Evolutionary conservation across 2,113 vertebrate genomes (phyloP), one percentile per base, ranked within the genome.

Genomic region (Smithornis capensis): DNA sequence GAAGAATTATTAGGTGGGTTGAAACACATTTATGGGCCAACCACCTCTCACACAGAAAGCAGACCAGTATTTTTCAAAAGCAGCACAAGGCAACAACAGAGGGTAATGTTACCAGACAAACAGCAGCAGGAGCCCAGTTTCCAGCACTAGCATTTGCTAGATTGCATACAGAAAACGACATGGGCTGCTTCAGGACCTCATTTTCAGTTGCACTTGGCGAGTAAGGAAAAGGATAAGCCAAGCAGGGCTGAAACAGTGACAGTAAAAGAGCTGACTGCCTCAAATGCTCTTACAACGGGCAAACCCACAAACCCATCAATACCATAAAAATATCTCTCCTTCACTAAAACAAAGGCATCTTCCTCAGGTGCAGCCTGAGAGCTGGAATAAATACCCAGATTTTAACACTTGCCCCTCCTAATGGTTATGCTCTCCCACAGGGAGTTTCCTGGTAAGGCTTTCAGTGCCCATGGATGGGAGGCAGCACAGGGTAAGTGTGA

Each of bases 1-100:
- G n/a, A 91, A 91, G 81, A 95, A 71, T 97, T 95, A 94, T 87
- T 84, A 96, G 91, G 96, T 95, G 91, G 74, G 87, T 33, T 95
- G 91, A 53, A 90, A 85, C 37, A 84, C 60, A 40, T 84, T 73
- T 82, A 91, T 28, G 17, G 62, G 65, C 89, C 78, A 89, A 45
- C 27, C 94, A 89, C 74, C 50, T 81, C 91, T 90, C 64, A n/a
- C 69, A 68, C 35, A 92, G 69, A 94, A 95, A 95, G 56, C 69
- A 91, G 89, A 74, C 23, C 60, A 52, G 87, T 57, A 14, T 82
- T 91, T 94, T 92, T 76, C 81, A 87, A 92, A 91, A 89, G 69
- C 69, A 64, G 80, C 77, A 73, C 69, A 89, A 87, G 78, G 87
- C 87, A 94, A 97, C 91, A 96, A 94, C 69, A 87, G 87, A 73